Evolutionary conservation across 2,888 invertebrate genomes (phyloP).

Genomic region (Mechanitis messenoides): DNA sequence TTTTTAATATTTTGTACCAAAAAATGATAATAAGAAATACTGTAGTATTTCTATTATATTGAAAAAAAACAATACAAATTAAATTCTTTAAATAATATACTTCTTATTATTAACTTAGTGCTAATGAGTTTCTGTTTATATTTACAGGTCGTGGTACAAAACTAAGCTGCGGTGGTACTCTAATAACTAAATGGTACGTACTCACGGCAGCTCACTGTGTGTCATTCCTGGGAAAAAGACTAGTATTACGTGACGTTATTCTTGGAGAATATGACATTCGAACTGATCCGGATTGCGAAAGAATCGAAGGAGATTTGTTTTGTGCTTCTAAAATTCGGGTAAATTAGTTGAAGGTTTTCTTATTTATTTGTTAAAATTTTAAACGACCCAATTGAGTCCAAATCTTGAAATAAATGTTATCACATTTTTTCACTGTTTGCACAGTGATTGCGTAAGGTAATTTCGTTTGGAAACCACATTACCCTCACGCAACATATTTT

Average conservation of each 20-base stretch:
- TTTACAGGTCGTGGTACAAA: conserved; percentile 47
- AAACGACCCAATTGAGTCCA: neutral
- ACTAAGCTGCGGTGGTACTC: conserved; percentile 71
- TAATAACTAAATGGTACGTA: conserved; percentile 73
- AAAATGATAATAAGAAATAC: too few relatives aligned
- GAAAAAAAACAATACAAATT: too few relatives aligned
- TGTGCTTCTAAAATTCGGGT: conserved; percentile 53
- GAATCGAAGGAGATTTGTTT: conserved; percentile 44
- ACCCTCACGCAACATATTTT: too few relatives aligned
- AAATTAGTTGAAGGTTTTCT: conserved; percentile 18
- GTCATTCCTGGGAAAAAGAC: conserved; percentile 59
- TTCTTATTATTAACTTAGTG: too few relatives aligned
- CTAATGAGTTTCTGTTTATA: neutral
- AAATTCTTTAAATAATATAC: too few relatives aligned
- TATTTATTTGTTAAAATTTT: too few relatives aligned
- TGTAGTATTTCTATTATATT: too few relatives aligned
- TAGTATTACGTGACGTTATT: conserved; percentile 68
- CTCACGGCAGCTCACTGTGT: conserved; percentile 79
- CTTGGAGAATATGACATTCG: conserved; percentile 78
- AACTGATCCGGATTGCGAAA: conserved; percentile 62
- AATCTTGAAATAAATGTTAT: neutral
- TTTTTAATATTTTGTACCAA: too few relatives aligned
- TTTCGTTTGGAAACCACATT: too few relatives aligned
- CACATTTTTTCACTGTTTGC: too few relatives aligned
- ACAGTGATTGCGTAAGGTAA: too few relatives aligned